These are phyloP conservation scores for Acinonyx jubatus DNA, from an alignment of 2,113 vertebrate species.

Conservation along the genomic window DNA sequence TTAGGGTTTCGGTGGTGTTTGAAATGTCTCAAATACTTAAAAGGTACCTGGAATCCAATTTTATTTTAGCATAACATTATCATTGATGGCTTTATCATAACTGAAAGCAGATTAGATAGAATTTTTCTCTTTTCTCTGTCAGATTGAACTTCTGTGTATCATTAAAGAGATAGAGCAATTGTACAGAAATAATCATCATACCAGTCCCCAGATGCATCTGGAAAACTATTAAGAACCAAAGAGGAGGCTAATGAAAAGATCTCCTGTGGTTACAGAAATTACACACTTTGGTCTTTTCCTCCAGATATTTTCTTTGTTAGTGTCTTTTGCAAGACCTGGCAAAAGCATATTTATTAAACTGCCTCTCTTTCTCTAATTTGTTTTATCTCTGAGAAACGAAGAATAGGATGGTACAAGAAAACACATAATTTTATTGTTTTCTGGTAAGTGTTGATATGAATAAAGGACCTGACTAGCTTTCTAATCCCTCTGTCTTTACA, in stretches of 20 bases:
- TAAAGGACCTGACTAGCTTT: not conserved
- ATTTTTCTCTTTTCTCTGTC: constrained; percentile 33
- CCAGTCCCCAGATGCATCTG: constrained; percentile 60
- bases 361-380: constrained; percentile 5
- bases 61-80: constrained; percentile 43
- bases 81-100: constrained; percentile 42
- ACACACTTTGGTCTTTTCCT: constrained; percentile 63
- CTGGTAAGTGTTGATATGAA: not conserved
- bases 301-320: constrained; percentile 58
- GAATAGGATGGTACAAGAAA: not conserved
- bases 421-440: not conserved
- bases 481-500: not conserved
- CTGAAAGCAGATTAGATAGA: constrained; percentile 23
- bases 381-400: constrained; percentile 3
- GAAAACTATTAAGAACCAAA: constrained; percentile 72
- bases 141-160: constrained; percentile 70
- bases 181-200: constrained; percentile 65
- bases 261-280: constrained; percentile 67
- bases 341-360: constrained; percentile 38
- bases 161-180: constrained; percentile 74
- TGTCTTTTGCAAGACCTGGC: not conserved
- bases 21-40: constrained; percentile 35
- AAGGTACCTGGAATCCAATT: constrained; percentile 13
- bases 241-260: constrained; percentile 72
- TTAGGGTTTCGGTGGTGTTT: not conserved